Percentiles rank a stretch among this genome's conserved stretches.
phyloP scores from a whole-genome alignment of 2,797 vertebrate species.

The Pseudochirops cupreus region DNA sequence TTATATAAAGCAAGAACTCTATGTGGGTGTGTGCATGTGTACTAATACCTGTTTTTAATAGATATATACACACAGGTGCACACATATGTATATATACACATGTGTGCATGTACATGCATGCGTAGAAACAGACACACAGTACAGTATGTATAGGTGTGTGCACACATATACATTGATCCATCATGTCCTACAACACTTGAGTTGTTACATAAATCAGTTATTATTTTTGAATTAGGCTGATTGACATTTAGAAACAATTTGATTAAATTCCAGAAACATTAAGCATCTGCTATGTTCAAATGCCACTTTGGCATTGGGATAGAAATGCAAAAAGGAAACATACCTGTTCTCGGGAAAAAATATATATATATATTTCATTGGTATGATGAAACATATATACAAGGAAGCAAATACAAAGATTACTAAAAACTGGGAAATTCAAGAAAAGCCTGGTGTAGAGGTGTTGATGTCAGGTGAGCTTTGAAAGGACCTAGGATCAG shows the following conservation, averaged over 20 bases:
- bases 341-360: background rate
- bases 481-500: background rate
- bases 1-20: no score
- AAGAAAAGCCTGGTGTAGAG: background rate
- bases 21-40: no score
- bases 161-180: background rate
- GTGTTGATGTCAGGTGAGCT: background rate
- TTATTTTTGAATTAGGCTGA: background rate
- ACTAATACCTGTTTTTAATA: background rate
- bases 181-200: background rate
- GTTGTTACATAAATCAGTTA: background rate
- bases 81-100: background rate
- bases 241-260: background rate
- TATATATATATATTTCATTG: background rate
- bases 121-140: background rate
- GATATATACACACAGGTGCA: no score
- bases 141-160: background rate
- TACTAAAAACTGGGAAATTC: background rate
- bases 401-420: background rate
- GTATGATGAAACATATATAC: background rate
- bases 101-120: no score
- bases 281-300: background rate
- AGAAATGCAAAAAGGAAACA: background rate
- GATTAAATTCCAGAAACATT: background rate
- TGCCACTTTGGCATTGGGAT: no score